These are phyloP conservation scores for Rhizoglyphus robini DNA, from an alignment of 1,140 invertebrate species.

Conservation along the genomic window DNA sequence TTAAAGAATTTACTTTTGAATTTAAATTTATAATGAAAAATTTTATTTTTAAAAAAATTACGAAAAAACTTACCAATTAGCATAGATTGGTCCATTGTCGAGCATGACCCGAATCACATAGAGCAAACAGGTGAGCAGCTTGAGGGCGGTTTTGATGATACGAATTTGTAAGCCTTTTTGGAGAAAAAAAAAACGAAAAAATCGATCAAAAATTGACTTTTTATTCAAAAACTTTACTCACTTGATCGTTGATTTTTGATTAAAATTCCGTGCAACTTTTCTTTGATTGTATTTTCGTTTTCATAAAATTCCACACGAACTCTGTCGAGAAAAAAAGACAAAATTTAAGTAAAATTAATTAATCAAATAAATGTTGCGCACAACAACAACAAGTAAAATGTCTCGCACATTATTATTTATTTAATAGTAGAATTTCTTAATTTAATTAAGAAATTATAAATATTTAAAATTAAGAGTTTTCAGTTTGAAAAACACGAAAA, in stretches of 20 bases:
- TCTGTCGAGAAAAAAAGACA: constrained; percentile 45
- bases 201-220: background rate
- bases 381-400: background rate
- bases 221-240: constrained; percentile 47
- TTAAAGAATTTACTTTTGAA: no score
- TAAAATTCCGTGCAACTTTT: constrained; percentile 92
- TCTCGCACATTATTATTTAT: background rate
- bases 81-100: constrained; percentile 68
- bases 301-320: constrained; percentile 97
- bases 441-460: background rate
- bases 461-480: background rate
- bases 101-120: constrained; percentile 84
- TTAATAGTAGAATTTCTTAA: background rate
- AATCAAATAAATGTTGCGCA: background rate
- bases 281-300: constrained; percentile 96
- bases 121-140: constrained; percentile 83
- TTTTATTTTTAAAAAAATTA: background rate
- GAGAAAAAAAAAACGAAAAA: constrained; percentile 29
- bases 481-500: background rate
- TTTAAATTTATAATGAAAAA: no score
- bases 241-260: constrained; percentile 98
- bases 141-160: constrained; percentile 90
- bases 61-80: constrained; percentile 58
- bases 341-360: constrained; percentile 28
- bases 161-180: constrained; percentile 85